These are phyloP conservation scores for Meleagris gallopavo DNA, from an alignment of 2,113 vertebrate genomes.

Conservation along the genomic window DNA sequence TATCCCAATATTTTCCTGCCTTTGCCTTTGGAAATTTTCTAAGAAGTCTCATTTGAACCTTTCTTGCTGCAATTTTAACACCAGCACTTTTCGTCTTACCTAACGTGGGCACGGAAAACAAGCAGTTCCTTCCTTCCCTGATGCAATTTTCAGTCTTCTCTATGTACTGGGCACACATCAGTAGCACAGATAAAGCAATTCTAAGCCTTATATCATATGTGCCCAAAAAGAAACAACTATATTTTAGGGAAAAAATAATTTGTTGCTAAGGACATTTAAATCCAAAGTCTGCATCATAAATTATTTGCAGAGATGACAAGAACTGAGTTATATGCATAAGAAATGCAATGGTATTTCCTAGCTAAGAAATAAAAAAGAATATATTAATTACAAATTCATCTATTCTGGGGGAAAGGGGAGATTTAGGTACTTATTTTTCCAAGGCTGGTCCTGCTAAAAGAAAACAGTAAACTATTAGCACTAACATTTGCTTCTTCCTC, in stretches of 20 bases:
- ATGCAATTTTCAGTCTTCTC: neutral
- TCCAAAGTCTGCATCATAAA: neutral
- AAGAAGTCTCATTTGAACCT: neutral
- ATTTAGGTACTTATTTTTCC: neutral
- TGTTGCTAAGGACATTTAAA: neutral
- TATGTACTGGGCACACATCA: neutral
- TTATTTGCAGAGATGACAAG: neutral
- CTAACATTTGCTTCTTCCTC: conserved; percentile 5
- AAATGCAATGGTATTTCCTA: neutral
- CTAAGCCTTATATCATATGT: fast-evolving
- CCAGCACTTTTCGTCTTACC: neutral
- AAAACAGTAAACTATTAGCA: conserved; percentile 1
- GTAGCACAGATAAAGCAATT: neutral
- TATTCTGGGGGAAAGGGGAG: neutral
- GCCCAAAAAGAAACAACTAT: fast-evolving
- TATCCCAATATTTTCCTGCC: neutral
- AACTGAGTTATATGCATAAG: neutral
- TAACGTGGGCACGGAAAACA: neutral
- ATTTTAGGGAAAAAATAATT: neutral
- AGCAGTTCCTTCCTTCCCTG: neutral
- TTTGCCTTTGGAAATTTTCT: neutral
- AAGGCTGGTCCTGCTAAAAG: neutral
- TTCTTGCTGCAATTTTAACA: neutral
- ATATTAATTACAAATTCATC: neutral
- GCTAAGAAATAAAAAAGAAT: neutral